These are phyloP conservation scores for Poecilia latipinna DNA, from an alignment of 2,113 vertebrate species.

Conservation along the genomic window DNA sequence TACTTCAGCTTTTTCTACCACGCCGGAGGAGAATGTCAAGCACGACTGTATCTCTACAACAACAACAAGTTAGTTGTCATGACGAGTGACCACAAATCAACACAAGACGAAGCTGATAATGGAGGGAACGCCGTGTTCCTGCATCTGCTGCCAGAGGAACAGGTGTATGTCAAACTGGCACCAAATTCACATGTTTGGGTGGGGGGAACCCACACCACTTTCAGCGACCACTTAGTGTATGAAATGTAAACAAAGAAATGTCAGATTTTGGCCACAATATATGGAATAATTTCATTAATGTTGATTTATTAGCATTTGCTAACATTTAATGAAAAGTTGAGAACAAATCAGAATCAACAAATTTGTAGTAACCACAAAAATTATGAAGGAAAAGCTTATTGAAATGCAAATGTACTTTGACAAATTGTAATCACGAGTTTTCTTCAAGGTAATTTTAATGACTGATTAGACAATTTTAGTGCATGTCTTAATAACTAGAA, in stretches of 20 bases:
- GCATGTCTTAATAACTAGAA: too few relatives aligned
- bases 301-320: too few relatives aligned
- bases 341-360: too few relatives aligned
- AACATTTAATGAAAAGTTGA: too few relatives aligned
- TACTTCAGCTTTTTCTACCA: slow-evolving; percentile 18
- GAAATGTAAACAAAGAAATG: background rate
- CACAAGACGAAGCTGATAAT: background rate
- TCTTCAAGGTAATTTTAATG: too few relatives aligned
- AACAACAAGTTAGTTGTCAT: background rate
- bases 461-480: too few relatives aligned
- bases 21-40: background rate
- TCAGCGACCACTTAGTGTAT: background rate
- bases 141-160: slow-evolving; percentile 19
- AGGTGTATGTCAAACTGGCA: background rate
- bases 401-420: too few relatives aligned
- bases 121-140: slow-evolving; percentile 30
- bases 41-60: accelerated
- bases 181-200: background rate
- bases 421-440: too few relatives aligned
- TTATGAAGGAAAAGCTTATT: too few relatives aligned
- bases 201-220: background rate
- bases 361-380: too few relatives aligned
- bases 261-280: too few relatives aligned
- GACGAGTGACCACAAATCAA: background rate
- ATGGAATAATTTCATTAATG: too few relatives aligned